Percentiles rank a stretch among this genome's conserved stretches.
Conservation (phyloP, 2,888 invertebrate genomes). For the Spilosoma lubricipeda region DNA sequence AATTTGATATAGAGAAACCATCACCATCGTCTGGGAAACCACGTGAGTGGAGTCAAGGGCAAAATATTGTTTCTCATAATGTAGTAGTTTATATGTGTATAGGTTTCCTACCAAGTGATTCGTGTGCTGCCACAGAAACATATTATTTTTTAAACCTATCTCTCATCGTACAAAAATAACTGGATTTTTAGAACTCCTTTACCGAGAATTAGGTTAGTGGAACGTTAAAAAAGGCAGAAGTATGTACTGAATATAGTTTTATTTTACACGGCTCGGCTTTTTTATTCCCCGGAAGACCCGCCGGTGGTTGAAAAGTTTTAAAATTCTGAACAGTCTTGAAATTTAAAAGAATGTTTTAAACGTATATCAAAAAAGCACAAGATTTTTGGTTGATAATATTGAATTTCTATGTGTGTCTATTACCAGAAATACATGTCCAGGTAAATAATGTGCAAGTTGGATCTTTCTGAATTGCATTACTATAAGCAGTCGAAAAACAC, state of each 20-base stretch:
- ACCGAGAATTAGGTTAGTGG: background rate
- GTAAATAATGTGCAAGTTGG: too few relatives aligned
- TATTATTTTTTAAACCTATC: background rate
- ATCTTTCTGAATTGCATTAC: too few relatives aligned
- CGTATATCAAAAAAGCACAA: background rate
- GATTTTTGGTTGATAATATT: too few relatives aligned
- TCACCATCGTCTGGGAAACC: too few relatives aligned
- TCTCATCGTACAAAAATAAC: background rate
- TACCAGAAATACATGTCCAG: too few relatives aligned
- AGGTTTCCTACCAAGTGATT: background rate
- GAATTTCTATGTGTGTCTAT: too few relatives aligned
- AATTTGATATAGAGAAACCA: too few relatives aligned
- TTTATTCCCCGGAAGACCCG: background rate
- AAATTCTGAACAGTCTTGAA: background rate
- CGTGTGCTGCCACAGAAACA: background rate
- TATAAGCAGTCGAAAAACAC: too few relatives aligned
- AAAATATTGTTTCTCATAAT: too few relatives aligned
- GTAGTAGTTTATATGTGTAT: too few relatives aligned
- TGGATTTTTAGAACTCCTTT: background rate
- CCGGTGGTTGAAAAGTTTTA: background rate
- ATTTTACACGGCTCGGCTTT: background rate
- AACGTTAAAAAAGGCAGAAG: background rate
- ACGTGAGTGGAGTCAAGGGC: too few relatives aligned
- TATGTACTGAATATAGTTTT: background rate
- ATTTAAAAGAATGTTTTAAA: background rate